phyloP scores from a whole-genome alignment of 2,797 vertebrate species.

The Sciaenops ocellatus region DNA sequence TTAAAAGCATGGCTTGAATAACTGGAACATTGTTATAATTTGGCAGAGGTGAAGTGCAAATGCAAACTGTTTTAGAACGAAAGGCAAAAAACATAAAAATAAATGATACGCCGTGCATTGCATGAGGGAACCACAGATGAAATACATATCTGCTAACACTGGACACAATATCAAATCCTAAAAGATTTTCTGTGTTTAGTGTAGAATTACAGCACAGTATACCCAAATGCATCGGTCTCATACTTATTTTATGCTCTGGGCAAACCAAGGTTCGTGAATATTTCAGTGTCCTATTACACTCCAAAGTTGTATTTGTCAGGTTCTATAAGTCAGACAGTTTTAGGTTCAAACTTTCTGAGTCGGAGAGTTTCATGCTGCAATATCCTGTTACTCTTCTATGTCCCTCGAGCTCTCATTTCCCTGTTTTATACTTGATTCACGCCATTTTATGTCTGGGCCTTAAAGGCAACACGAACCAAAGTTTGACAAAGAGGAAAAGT shows the following conservation, averaged over 20 bases:
- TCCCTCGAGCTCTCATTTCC: constrained; percentile 66
- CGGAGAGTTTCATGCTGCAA: constrained; percentile 57
- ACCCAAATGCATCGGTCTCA: constrained; percentile 63
- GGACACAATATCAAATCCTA: constrained; percentile 44
- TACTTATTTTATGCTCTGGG: constrained; percentile 68
- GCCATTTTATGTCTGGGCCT: constrained; percentile 59
- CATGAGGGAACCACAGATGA: constrained; percentile 11
- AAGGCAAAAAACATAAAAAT: not conserved
- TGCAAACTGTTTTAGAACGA: not conserved
- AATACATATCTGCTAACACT: constrained; percentile 16
- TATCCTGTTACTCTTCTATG: constrained; percentile 45
- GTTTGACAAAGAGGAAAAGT: constrained; percentile 59
- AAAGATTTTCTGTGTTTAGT: constrained; percentile 55
- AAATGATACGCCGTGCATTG: not conserved
- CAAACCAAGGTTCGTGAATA: constrained; percentile 66
- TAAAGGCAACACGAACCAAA: constrained; percentile 53
- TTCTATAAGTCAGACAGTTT: constrained; percentile 65
- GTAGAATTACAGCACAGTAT: constrained; percentile 61
- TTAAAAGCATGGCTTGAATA: not conserved
- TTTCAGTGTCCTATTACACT: constrained; percentile 74
- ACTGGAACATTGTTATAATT: not conserved
- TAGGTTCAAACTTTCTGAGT: constrained; percentile 64
- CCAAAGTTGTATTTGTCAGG: constrained; percentile 67
- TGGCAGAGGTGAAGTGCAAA: not conserved
- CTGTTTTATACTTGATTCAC: constrained; percentile 58